Evolutionary conservation across 2,113 vertebrate genomes (phyloP).

Genomic region (Ibidorhyncha struthersii): DNA sequence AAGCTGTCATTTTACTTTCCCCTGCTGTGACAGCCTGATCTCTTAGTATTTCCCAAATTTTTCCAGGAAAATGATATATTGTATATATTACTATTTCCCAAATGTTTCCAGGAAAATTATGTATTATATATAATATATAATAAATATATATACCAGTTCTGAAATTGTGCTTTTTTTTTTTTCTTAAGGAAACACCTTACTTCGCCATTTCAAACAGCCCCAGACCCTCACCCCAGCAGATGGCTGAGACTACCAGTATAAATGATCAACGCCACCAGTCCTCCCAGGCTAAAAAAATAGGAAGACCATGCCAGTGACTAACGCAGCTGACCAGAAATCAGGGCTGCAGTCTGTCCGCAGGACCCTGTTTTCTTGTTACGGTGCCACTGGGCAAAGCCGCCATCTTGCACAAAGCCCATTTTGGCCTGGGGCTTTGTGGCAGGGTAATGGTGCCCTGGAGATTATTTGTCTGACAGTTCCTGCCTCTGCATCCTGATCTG

Average conservation of each 20-base stretch:
- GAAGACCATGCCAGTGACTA: background rate
- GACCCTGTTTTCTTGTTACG: too few relatives aligned
- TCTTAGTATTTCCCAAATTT: too few relatives aligned
- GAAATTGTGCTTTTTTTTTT: background rate
- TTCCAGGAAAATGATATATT: background rate
- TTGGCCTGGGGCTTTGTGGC: background rate
- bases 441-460: accelerated
- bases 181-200: background rate
- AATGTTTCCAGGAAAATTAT: background rate
- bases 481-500: background rate
- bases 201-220: background rate
- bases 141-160: too few relatives aligned
- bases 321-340: background rate
- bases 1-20: background rate
- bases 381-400: background rate
- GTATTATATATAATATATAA: too few relatives aligned
- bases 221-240: background rate
- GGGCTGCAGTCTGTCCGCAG: too few relatives aligned
- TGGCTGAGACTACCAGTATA: background rate
- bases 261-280: background rate
- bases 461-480: background rate
- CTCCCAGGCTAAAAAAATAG: background rate
- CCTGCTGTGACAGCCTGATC: background rate
- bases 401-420: background rate
- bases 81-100: background rate